Conservation (phyloP, 2,113 vertebrate genomes). For the Lethenteron camtschaticum region DNA sequence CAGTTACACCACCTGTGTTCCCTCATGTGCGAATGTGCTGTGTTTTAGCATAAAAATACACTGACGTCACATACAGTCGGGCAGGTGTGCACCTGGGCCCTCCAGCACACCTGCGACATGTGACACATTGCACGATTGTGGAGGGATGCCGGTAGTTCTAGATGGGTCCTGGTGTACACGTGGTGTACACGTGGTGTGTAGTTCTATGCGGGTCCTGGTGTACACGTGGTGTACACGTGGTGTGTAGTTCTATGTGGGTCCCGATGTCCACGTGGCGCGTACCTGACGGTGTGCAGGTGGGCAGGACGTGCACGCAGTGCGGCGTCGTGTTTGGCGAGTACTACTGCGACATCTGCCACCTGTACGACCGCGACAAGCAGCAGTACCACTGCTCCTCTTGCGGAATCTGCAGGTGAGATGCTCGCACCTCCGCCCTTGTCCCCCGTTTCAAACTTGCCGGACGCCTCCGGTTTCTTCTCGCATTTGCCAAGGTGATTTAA, state of each 20-base stretch:
- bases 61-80: too few species aligned
- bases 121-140: too few species aligned
- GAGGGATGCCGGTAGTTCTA: too few species aligned
- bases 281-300: constrained; percentile 23
- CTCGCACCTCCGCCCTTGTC: neutral
- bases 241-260: neutral
- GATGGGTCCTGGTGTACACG: neutral
- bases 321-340: constrained; percentile 57
- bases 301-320: constrained; percentile 50
- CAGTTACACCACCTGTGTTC: too few species aligned
- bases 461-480: too few species aligned
- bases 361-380: constrained; percentile 78
- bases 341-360: constrained; percentile 63
- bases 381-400: constrained; percentile 73
- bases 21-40: too few species aligned
- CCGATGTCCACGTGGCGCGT: constrained; percentile 8
- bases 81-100: too few species aligned
- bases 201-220: neutral
- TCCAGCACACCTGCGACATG: too few species aligned
- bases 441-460: too few species aligned
- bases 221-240: neutral
- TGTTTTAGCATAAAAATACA: too few species aligned
- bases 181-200: neutral
- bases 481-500: too few species aligned
- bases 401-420: constrained; percentile 64